Evolutionary conservation across 2,113 vertebrate species (phyloP), one percentile per base, ranked within the genome.

Genomic region (Leptobrachium ailaonicum): DNA sequence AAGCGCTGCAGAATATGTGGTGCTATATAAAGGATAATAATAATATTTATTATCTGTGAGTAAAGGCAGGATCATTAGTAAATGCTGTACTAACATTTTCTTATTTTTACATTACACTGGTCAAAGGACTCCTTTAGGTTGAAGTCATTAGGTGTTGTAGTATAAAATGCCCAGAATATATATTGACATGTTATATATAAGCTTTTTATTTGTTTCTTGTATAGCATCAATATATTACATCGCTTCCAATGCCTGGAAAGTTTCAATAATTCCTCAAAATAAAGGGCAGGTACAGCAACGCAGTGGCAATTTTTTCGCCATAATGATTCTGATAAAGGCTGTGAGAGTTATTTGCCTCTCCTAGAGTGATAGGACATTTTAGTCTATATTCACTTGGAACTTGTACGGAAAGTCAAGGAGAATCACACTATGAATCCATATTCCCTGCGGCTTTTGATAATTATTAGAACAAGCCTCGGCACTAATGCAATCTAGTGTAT

Each of bases 391-490:
- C 76, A 78, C 54, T 42, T 73, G 53, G 60, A 73, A 66, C 71
- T 66, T 41, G 45, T 62, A 54, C 41, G 41, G 60, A 80, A 71
- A 67, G 63, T 67, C 71, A 54, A 66, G 44, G 71, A 74, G 66
- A 74, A 68, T 80, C 78, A 80, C 78, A 60, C 71, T 74, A 68
- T 80, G 78, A 74, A 73, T 74, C 64, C 64, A 74, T 60, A 80
- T 80, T 80, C 78, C 78, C 77, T 63, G 66, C 41, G 53, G 78
- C 53, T 80, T 68, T 74, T 20, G 68, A 74, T 73, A 80, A 80
- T 80, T 80, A 80, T 80, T 74, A 80, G 78, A 68, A 68, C 50
- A 73, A 68, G 74, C 66, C 62, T 74, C 62, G 68, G 66, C 71
- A 74, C 71, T 74, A 80, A 80, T 80, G 78, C 78, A 73, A 73